A percentile compares a stretch with the other conserved stretches of the same genome.
Conservation (phyloP, 35 echinoderm and acorn worm genomes). For the Heliocidaris erythrogramma region DNA sequence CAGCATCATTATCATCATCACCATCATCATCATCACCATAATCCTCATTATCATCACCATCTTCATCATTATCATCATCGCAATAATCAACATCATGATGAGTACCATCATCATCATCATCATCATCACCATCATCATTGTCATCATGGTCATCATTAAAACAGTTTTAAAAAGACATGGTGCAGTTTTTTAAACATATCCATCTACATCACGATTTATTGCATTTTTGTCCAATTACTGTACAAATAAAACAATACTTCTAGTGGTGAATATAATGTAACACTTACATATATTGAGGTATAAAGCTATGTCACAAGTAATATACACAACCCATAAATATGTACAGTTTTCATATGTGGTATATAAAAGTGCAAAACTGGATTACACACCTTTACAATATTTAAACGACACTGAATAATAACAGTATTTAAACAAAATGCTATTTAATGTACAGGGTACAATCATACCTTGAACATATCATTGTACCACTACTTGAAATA, state of each 20-base stretch:
- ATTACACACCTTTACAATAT: background rate
- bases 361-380: conserved; percentile 18
- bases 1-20: too few species aligned
- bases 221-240: background rate
- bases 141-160: too few species aligned
- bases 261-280: conserved; percentile 13
- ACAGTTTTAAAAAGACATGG: background rate
- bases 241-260: conserved; percentile 19
- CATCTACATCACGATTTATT: conserved; percentile 12
- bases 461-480: too few species aligned
- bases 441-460: background rate
- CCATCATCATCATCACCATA: too few species aligned
- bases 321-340: conserved; percentile 4
- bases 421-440: background rate
- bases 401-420: background rate
- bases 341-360: conserved; percentile 9
- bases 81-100: too few species aligned
- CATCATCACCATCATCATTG: too few species aligned
- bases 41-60: too few species aligned
- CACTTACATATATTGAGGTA: conserved; percentile 17
- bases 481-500: too few species aligned
- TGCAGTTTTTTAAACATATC: background rate
- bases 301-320: conserved; percentile 5
- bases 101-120: too few species aligned
- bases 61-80: too few species aligned